phyloP scores from a whole-genome alignment of 2,113 vertebrate genomes.

The Ictalurus punctatus region DNA sequence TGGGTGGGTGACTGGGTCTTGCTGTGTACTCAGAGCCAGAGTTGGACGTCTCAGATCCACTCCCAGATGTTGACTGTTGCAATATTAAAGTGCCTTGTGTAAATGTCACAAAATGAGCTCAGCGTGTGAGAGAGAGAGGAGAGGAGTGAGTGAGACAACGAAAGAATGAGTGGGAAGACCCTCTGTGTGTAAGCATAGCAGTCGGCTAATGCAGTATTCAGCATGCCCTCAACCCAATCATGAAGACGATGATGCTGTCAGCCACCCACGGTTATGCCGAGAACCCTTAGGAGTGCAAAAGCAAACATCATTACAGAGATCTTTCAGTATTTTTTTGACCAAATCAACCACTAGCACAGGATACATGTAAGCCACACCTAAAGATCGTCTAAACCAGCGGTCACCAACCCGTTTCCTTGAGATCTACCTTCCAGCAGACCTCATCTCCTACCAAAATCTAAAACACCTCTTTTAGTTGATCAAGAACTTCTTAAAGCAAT shows the following conservation, averaged over 20 bases:
- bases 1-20: slow-evolving; percentile 27
- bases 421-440: too few species aligned
- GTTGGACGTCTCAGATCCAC: slow-evolving; percentile 54
- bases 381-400: too few species aligned
- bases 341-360: background rate
- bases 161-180: background rate
- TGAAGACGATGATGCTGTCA: slow-evolving; percentile 24
- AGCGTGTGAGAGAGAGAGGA: slow-evolving; percentile 16
- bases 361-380: background rate
- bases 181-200: slow-evolving; percentile 30
- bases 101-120: slow-evolving; percentile 64
- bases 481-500: too few species aligned
- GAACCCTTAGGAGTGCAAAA: slow-evolving; percentile 2
- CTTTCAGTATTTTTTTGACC: background rate
- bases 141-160: background rate
- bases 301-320: slow-evolving; percentile 8
- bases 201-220: slow-evolving; percentile 39
- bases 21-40: slow-evolving; percentile 43
- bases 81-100: slow-evolving; percentile 65
- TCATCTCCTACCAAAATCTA: too few species aligned
- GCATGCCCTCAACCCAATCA: slow-evolving; percentile 27
- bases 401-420: too few species aligned
- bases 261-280: slow-evolving; percentile 13
- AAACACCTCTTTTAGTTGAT: too few species aligned
- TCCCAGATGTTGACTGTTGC: slow-evolving; percentile 59